Percentiles rank a stretch among this genome's conserved stretches.
Evolutionary conservation across 2,888 invertebrate species (phyloP).

Genomic region (Sinhomidia bicolor): DNA sequence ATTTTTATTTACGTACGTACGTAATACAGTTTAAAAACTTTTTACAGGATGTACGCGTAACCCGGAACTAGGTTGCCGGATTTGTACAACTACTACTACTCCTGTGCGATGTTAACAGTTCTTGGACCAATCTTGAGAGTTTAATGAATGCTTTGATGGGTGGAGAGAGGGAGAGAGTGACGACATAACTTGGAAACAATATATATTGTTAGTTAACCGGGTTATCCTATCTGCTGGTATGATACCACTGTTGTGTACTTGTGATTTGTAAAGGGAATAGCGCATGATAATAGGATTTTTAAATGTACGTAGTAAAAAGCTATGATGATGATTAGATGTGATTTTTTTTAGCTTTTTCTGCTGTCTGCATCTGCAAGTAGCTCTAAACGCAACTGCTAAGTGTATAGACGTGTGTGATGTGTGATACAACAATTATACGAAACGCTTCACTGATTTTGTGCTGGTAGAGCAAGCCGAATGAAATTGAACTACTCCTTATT

Average conservation of each 20-base stretch:
- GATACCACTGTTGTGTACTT: no score
- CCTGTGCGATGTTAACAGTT: conserved; percentile 21
- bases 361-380: no score
- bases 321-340: no score
- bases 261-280: no score
- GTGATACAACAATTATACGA: background rate
- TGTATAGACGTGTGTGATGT: background rate
- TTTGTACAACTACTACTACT: no score
- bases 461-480: background rate
- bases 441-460: conserved; percentile 47
- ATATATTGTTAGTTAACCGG: no score
- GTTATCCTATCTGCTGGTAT: no score
- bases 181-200: conserved; percentile 9
- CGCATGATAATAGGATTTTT: no score
- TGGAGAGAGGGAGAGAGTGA: no score
- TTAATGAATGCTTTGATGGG: background rate
- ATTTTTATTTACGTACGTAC: background rate
- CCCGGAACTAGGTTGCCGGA: conserved; percentile 68
- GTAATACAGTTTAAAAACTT: conserved; percentile 25
- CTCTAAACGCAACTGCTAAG: no score
- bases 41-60: conserved; percentile 57
- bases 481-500: background rate
- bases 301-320: background rate
- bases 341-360: no score
- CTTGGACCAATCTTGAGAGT: background rate